Evolutionary conservation across 2,113 vertebrate species (phyloP).

Genomic region (Megalops atlanticus): DNA sequence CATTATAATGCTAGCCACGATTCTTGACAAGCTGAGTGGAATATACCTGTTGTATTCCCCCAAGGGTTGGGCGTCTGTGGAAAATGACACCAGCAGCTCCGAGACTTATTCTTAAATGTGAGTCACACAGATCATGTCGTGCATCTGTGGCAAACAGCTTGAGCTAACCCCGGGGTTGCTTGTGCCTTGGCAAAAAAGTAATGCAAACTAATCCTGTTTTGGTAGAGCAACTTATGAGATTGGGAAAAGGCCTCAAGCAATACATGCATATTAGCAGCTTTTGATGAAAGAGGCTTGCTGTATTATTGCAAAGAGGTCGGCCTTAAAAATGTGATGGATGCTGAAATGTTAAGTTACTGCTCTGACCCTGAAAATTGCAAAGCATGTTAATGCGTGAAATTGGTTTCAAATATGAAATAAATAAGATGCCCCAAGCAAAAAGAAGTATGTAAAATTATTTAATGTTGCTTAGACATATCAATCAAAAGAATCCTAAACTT

Average conservation of each 20-base stretch:
- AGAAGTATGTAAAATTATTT: not conserved
- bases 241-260: slow-evolving; percentile 7
- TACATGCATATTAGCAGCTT: slow-evolving; percentile 15
- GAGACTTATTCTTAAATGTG: not conserved
- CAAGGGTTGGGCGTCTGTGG: not conserved
- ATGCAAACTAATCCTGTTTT: slow-evolving; percentile 26
- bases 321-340: not conserved
- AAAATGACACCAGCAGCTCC: not conserved
- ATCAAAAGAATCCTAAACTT: not conserved
- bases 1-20: no score
- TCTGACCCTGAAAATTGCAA: not conserved
- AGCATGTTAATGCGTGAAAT: slow-evolving; percentile 9
- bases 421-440: not conserved
- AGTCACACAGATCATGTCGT: not conserved
- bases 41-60: not conserved
- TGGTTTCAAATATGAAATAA: slow-evolving; percentile 7
- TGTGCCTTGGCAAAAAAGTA: slow-evolving; percentile 8
- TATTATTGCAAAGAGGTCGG: not conserved
- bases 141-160: slow-evolving; percentile 13
- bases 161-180: not conserved
- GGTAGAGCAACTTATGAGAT: slow-evolving; percentile 18
- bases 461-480: not conserved
- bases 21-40: not conserved
- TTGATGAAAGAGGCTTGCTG: not conserved
- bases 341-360: not conserved